Conservation (phyloP, 2,797 vertebrate genomes). For the Sebastes minor region DNA sequence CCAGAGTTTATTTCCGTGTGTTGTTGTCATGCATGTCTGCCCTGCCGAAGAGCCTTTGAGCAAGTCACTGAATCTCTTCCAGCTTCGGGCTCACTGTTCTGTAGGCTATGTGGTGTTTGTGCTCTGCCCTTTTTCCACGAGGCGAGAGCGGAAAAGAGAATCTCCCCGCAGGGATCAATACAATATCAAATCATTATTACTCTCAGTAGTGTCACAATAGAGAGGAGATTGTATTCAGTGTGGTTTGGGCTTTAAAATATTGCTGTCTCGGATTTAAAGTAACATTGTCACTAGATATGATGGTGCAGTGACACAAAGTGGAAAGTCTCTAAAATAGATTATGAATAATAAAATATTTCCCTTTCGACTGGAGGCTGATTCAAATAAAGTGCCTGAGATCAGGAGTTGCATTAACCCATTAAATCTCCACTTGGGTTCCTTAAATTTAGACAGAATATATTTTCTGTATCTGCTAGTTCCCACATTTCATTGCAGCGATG, state of each 20-base stretch:
- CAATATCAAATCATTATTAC: slow-evolving; percentile 38
- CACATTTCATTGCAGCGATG: neutral
- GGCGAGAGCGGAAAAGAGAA: neutral
- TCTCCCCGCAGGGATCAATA: slow-evolving; percentile 46
- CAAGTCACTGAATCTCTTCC: neutral
- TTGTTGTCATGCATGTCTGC: neutral
- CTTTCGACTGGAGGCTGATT: neutral
- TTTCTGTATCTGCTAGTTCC: neutral
- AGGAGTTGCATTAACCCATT: neutral
- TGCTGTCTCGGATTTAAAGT: neutral
- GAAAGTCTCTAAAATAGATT: neutral
- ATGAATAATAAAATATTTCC: neutral
- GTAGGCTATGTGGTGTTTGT: slow-evolving; percentile 18
- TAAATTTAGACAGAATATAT: neutral
- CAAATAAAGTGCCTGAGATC: neutral
- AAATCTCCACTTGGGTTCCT: neutral
- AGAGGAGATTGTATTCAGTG: slow-evolving; percentile 1
- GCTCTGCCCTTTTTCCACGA: slow-evolving; percentile 46
- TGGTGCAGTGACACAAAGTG: neutral
- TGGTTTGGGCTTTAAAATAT: slow-evolving; percentile 18
- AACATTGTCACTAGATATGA: neutral
- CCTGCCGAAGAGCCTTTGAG: slow-evolving; percentile 22
- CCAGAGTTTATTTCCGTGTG: neutral
- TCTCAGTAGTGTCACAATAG: slow-evolving; percentile 22
- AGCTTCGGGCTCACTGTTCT: slow-evolving; percentile 2